phyloP scores from a whole-genome alignment of 2,797 vertebrate genomes.

The Novumbra hubbsi region DNA sequence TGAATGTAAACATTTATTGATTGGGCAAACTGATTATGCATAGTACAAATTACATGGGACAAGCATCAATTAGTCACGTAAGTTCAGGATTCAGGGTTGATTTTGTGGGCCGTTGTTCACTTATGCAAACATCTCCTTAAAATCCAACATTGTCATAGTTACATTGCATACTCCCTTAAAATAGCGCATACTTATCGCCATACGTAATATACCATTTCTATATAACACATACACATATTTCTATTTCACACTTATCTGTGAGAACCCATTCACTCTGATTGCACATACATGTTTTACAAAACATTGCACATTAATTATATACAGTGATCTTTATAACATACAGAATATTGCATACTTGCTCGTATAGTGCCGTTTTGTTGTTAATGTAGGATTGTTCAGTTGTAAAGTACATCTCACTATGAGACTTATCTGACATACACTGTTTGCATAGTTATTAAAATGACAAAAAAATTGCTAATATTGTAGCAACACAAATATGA shows the following conservation, averaged over 20 bases:
- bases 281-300: neutral
- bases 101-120: slow-evolving; percentile 35
- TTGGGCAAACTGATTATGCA: slow-evolving; percentile 40
- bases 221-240: neutral
- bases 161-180: slow-evolving; percentile 6
- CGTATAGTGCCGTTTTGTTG: neutral
- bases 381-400: neutral
- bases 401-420: neutral
- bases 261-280: neutral
- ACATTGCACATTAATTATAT: neutral
- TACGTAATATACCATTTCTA: slow-evolving; percentile 31
- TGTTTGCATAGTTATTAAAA: slow-evolving; percentile 2
- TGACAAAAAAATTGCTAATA: neutral
- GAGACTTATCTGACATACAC: neutral
- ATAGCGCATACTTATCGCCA: slow-evolving; percentile 9
- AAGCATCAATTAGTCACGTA: slow-evolving; percentile 11
- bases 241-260: neutral
- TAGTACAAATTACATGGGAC: slow-evolving; percentile 55
- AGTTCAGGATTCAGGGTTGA: neutral
- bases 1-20: slow-evolving; percentile 69
- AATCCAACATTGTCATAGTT: neutral
- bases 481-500: neutral
- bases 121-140: neutral
- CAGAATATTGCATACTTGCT: slow-evolving; percentile 7
- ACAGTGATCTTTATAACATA: neutral